These are phyloP conservation scores for Embidobia sp. DNA, from an alignment of 2,888 invertebrate genomes.

Conservation along the genomic window DNA sequence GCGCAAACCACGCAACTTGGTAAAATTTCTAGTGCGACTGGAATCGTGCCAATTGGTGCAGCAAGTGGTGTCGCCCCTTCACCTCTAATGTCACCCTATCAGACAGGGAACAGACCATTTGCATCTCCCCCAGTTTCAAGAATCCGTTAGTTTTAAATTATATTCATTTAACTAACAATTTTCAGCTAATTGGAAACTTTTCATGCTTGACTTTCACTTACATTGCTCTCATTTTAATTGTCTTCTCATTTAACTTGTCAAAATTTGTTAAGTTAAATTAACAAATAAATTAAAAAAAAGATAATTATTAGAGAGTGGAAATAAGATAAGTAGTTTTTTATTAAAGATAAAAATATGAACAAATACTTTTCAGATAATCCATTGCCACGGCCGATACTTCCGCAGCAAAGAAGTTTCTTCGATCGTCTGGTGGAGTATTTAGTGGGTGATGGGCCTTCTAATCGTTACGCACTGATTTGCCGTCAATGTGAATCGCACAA, in stretches of 20 bases:
- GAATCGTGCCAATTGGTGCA: conserved; percentile 67
- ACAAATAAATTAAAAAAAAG: no score
- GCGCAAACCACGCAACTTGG: conserved; percentile 67
- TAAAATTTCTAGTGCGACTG: conserved; percentile 59
- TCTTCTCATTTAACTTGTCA: no score
- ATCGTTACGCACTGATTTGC: conserved; percentile 98
- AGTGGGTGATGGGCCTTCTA: conserved; percentile 96
- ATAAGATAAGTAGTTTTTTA: background rate
- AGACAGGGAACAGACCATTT: conserved; percentile 68
- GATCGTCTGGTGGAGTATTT: conserved; percentile 97
- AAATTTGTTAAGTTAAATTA: no score
- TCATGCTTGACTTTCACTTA: no score
- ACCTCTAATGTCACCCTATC: conserved; percentile 68
- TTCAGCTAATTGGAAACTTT: no score
- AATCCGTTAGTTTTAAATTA: conserved; percentile 73
- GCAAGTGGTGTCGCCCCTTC: conserved; percentile 62
- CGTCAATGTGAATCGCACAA: conserved; percentile 95
- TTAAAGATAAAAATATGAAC: no score
- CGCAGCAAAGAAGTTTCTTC: conserved; percentile 89
- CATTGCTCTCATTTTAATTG: no score
- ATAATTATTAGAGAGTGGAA: no score
- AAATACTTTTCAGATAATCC: conserved; percentile 74
- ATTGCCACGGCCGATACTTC: conserved; percentile 88
- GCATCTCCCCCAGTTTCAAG: conserved; percentile 68
- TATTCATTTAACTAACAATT: no score